Evolutionary conservation across 2,113 vertebrate genomes (phyloP).

Genomic region (Tympanuchus pallidicinctus): DNA sequence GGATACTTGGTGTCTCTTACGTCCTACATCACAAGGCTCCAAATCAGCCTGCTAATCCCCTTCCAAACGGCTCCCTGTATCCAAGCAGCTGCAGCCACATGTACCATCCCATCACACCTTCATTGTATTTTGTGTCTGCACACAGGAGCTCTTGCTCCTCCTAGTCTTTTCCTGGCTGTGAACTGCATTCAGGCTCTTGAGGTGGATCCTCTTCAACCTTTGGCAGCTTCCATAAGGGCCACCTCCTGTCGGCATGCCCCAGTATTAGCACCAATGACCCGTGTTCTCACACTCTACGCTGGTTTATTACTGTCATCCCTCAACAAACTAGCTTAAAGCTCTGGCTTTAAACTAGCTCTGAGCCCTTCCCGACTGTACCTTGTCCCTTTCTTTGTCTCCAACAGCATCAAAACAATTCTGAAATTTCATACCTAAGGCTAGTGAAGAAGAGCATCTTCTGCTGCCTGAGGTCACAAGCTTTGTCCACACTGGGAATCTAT

Average conservation of each 20-base stretch:
- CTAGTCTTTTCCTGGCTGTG: background rate
- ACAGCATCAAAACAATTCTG: background rate
- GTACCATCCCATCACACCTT: background rate
- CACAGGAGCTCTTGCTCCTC: background rate
- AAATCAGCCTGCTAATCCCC: background rate
- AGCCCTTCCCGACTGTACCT: background rate
- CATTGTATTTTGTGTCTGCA: background rate
- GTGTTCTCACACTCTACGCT: background rate
- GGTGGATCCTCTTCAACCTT: background rate
- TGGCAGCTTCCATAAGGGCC: background rate
- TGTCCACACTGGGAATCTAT: background rate
- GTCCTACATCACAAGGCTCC: background rate
- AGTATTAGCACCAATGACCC: background rate
- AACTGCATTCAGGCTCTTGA: background rate
- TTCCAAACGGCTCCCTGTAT: background rate
- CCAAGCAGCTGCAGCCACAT: accelerated
- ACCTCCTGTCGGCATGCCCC: background rate
- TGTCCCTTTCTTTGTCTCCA: background rate
- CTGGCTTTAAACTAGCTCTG: background rate
- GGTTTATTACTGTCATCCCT: background rate
- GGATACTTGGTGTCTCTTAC: background rate
- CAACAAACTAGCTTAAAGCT: background rate
- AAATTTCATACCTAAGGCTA: background rate
- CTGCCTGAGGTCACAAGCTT: background rate
- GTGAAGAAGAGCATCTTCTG: background rate